Evolutionary conservation across 2,888 invertebrate species (phyloP), one percentile per base, ranked within the genome.

Genomic region (Ectropis crepuscularia): DNA sequence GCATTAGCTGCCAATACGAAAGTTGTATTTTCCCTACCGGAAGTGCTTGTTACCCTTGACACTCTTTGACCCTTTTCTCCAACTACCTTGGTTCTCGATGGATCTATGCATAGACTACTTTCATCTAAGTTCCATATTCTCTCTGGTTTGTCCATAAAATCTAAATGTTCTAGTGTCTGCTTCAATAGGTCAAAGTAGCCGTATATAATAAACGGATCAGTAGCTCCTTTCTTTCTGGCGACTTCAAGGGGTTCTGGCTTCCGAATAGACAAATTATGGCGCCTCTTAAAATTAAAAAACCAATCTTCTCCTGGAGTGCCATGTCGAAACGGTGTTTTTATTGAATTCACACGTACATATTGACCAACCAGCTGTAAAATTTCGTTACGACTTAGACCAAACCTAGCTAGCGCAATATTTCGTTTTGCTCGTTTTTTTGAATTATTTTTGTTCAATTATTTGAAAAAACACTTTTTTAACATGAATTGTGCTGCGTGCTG

Each of bases 201-300:
- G 42, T 53, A 53, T 38, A 50, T 50, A 11, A 54, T 54, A 46
- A 46, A 54, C 37, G 46, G 54, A 54, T 54, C 46, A n/a, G 43
- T 43, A n/a, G 43, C 50, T 9, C 49, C 57, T 8, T 57, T 57
- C n/a, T 57, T 57, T 42, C 57, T 41, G 10, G 57, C 47, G n/a
- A 70, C 65, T 81, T 79, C 7, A 80, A 76, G 38, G 67, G 68
- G 74, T 49, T 83, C 78, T 5, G 80, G 80, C 61, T 78, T 84
- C 75, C 83, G 85, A 10, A 82, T 57, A n/a, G 78, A 76, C n/a
- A 84, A 49, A 51, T 71, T 67, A 55, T 81, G 71, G 11, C 78
- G 57, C 46, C 74, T 75, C 62, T 70, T 73, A 64, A 80, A 82
- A 4, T 49, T 54, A 0, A 71, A n/a, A 57, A 79, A 79, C 77